These are phyloP conservation scores for Drosophila cardini DNA, from an alignment of 1,140 invertebrate species.

Conservation along the genomic window DNA sequence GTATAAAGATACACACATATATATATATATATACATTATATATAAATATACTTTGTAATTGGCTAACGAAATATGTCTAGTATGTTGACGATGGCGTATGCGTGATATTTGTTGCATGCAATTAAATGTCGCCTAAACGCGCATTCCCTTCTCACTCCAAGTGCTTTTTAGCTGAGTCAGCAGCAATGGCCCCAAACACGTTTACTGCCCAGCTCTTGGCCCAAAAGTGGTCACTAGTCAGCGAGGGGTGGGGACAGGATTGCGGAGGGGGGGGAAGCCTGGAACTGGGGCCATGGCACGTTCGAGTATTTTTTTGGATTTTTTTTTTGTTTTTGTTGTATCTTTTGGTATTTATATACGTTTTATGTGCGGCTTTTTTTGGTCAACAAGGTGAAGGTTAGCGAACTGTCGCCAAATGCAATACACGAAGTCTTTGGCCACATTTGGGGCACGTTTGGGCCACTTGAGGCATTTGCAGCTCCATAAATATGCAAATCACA, in stretches of 20 bases:
- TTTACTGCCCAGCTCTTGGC: conserved; percentile 62
- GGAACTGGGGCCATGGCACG: conserved; percentile 65
- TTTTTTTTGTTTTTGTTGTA: conserved; percentile 1
- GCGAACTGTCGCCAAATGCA: conserved; percentile 50
- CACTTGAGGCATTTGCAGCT: conserved; percentile 18
- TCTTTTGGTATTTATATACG: neutral
- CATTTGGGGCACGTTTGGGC: conserved; percentile 16
- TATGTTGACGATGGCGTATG: conserved; percentile 62
- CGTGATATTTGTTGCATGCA: conserved; percentile 57
- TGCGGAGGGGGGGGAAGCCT: conserved; percentile 13
- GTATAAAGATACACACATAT: too few relatives aligned
- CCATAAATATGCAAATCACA: conserved; percentile 43
- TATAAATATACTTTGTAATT: conserved; percentile 10
- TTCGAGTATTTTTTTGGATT: conserved; percentile 38
- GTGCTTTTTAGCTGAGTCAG: conserved; percentile 56
- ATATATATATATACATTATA: conserved; percentile 11
- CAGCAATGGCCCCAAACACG: conserved; percentile 63
- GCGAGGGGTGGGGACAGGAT: conserved; percentile 25
- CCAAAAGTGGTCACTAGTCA: conserved; percentile 50
- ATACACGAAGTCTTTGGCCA: conserved; percentile 15
- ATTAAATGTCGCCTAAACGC: conserved; percentile 47
- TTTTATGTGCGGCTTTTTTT: conserved; percentile 39
- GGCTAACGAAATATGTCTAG: conserved; percentile 38
- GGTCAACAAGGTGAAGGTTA: conserved; percentile 77
- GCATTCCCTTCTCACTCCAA: conserved; percentile 17